These are phyloP conservation scores for Xyliphius kryptos DNA, from an alignment of 2,113 vertebrate species.

Conservation along the genomic window DNA sequence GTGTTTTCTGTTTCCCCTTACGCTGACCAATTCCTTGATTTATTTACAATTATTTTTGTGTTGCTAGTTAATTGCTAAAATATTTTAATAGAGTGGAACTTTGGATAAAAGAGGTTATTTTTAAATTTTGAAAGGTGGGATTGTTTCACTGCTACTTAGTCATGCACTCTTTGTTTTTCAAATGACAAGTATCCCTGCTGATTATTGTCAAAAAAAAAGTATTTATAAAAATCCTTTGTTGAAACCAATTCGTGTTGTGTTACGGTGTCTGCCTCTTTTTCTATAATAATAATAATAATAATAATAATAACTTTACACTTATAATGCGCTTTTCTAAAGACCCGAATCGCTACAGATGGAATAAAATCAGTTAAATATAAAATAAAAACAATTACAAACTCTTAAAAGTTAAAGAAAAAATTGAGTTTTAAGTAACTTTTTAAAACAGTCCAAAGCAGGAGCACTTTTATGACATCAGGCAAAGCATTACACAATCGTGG, in stretches of 20 bases:
- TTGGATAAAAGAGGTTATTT: slow-evolving; percentile 55
- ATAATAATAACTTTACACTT: no score
- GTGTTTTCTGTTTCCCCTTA: background rate
- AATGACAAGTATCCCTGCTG: slow-evolving; percentile 58
- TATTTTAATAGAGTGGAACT: slow-evolving; percentile 46
- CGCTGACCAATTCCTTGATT: slow-evolving; percentile 44
- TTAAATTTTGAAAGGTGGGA: slow-evolving; percentile 50
- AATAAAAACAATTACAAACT: no score
- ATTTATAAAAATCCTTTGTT: slow-evolving; percentile 71
- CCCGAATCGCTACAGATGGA: no score
- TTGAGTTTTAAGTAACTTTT: no score
- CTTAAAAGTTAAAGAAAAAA: no score
- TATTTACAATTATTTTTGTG: slow-evolving; percentile 31
- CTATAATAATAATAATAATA: no score
- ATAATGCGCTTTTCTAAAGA: no score
- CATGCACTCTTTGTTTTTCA: slow-evolving; percentile 48
- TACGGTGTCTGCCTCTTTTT: slow-evolving; percentile 1
- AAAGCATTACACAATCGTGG: no score
- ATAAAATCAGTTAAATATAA: no score
- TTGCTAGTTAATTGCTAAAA: slow-evolving; percentile 48
- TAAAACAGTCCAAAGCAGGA: no score
- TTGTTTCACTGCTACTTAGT: slow-evolving; percentile 56
- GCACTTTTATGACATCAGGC: no score
- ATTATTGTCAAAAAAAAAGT: slow-evolving; percentile 65
- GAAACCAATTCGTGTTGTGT: slow-evolving; percentile 37